A percentile compares a stretch with the other conserved stretches of the same genome.
phyloP scores from a whole-genome alignment of 2,888 invertebrate species.

The Lithophane ornitopus region DNA sequence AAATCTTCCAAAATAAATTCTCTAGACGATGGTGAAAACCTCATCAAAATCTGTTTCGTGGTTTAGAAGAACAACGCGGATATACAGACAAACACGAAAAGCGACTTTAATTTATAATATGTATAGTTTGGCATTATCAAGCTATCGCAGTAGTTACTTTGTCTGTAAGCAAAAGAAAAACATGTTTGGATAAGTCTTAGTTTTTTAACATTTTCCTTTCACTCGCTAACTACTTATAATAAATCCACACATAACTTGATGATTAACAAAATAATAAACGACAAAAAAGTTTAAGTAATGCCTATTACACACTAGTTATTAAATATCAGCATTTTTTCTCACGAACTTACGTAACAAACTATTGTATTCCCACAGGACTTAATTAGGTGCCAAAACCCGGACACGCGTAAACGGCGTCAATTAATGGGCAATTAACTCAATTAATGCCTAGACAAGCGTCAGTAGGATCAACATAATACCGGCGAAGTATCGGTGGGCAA shows the following conservation, averaged over 20 bases:
- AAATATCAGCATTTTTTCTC: conserved; percentile 67
- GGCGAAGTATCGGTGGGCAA: conserved; percentile 82
- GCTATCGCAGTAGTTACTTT: neutral
- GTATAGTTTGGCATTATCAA: neutral
- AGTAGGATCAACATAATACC: conserved; percentile 85
- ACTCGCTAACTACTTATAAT: neutral
- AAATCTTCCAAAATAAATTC: too few species aligned
- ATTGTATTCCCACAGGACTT: conserved; percentile 84
- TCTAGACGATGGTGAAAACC: too few species aligned
- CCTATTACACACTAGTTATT: conserved; percentile 57
- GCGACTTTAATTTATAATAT: too few species aligned
- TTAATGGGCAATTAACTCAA: conserved; percentile 86
- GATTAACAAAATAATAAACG: conserved; percentile 26
- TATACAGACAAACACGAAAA: too few species aligned
- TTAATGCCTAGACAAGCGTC: conserved; percentile 85
- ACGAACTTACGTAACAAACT: conserved; percentile 66
- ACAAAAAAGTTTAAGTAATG: conserved; percentile 40
- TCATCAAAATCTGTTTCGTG: too few species aligned
- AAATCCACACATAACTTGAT: neutral
- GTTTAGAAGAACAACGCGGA: too few species aligned
- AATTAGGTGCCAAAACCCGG: conserved; percentile 88
- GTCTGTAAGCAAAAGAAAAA: neutral
- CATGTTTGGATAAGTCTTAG: neutral
- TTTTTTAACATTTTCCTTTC: neutral
- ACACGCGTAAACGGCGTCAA: conserved; percentile 86